These are phyloP conservation scores for Stegostoma tigrinum DNA, from an alignment of 2,113 vertebrate species.

Conservation along the genomic window DNA sequence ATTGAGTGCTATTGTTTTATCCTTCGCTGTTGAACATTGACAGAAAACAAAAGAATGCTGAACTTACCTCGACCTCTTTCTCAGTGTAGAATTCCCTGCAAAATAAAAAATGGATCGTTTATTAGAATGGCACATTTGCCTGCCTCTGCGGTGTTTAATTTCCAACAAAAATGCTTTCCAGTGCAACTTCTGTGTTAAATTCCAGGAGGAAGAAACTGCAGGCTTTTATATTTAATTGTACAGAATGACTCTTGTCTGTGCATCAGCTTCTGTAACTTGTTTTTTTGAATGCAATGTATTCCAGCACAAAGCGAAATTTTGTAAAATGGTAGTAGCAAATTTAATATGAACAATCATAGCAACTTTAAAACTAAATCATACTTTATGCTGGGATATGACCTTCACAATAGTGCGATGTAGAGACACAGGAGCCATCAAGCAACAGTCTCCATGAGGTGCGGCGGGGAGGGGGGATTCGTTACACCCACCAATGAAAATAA, in stretches of 20 bases:
- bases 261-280: neutral
- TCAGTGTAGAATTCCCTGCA: conserved; percentile 68
- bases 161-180: neutral
- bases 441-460: neutral
- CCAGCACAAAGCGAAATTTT: neutral
- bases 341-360: neutral
- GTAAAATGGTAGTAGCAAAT: neutral
- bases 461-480: neutral
- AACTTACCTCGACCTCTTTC: conserved; percentile 68
- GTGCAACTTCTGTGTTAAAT: neutral
- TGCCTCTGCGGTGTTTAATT: neutral
- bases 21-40: neutral
- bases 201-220: neutral
- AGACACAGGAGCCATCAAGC: neutral
- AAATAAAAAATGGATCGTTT: conserved; percentile 20
- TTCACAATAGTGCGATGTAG: neutral
- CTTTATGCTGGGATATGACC: neutral
- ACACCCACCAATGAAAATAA: neutral
- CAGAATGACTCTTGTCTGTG: neutral
- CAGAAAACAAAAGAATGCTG: neutral
- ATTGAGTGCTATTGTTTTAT: neutral
- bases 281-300: neutral
- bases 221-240: neutral
- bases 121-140: neutral
- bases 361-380: neutral